A percentile compares a stretch with the other conserved stretches of the same genome.
These are phyloP conservation scores for Microhierax caerulescens DNA, from an alignment of 2,797 vertebrate genomes.

Conservation along the genomic window DNA sequence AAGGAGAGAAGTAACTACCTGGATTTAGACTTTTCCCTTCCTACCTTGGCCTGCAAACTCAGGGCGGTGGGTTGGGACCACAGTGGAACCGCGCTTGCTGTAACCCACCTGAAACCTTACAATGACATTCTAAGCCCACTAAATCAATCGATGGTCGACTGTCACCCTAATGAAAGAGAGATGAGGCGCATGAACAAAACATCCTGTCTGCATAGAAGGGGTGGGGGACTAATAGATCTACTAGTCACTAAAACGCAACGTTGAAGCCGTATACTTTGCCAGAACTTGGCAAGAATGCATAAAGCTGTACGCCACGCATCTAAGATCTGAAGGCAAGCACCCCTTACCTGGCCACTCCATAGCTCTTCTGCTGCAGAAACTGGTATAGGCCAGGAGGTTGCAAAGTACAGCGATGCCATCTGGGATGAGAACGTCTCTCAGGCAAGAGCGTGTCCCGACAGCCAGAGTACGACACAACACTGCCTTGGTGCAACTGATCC, in stretches of 20 bases:
- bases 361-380: slow-evolving; percentile 17
- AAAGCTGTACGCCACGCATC: rapidly evolving
- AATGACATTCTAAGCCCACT: background rate
- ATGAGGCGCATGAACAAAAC: background rate
- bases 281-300: background rate
- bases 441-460: background rate
- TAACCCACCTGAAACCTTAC: background rate
- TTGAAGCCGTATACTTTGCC: background rate
- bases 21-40: background rate
- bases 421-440: background rate
- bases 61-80: background rate
- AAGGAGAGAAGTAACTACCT: background rate
- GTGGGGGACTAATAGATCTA: background rate
- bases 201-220: background rate
- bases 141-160: background rate
- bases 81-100: background rate
- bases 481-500: background rate
- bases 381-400: background rate
- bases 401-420: background rate
- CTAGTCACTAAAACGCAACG: background rate
- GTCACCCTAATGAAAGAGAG: background rate
- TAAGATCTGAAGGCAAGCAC: background rate
- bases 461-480: rapidly evolving
- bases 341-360: background rate
- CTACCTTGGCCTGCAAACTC: background rate